Base-by-base conservation (phyloP, 1,140 invertebrate genomes). In the Zaprionus davidi region DNA sequence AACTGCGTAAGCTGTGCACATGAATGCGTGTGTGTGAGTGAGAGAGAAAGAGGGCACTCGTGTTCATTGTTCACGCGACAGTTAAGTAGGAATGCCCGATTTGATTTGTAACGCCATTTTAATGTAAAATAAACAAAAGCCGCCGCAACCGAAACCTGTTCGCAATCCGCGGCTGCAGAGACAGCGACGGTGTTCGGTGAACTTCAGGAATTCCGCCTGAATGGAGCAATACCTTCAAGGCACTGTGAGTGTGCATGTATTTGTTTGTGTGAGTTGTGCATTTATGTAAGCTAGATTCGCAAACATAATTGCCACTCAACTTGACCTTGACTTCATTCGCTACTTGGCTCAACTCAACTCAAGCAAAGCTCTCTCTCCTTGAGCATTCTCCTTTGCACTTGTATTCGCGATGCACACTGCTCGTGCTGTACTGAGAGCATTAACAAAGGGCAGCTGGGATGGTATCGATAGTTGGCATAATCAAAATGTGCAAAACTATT, bases 251-350 rank as follows among this genome's bases (percentile, higher is more conserved):
- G 34, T 44, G 69, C 70, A 51, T 36, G 44, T 60, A 66, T 57
- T 17, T 17, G 20, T 49, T 3, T 57, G 31, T 17, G 26, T 57
- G 6, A 22, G 17, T 44, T 44, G 12, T 75, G 53, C 31, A 53
- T 76, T 71, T 51, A 71, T 76, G 79, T 69, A 85, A 86, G 64
- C 64, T 62, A 67, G 66, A 76, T 51, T 36, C 49, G 36, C 63
- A 53, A 22, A 36, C 69, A 74, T 62, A 59, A 63, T 51, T 63
- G 67, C 38, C 57, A 62, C 64, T 76, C 62, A 60, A 57, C 69
- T 73, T 78, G 84, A 88, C 84, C 84, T 88, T 87, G 84, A 69
- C 84, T 87, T 69, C 74, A 84, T 75, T 75, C 38, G 67, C 20
- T 28, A 46, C 70, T 12, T 26, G 13, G 26, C 53, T 31, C 41